Base-by-base conservation (phyloP, 2,888 invertebrate species). In the Pandemis heparana region DNA sequence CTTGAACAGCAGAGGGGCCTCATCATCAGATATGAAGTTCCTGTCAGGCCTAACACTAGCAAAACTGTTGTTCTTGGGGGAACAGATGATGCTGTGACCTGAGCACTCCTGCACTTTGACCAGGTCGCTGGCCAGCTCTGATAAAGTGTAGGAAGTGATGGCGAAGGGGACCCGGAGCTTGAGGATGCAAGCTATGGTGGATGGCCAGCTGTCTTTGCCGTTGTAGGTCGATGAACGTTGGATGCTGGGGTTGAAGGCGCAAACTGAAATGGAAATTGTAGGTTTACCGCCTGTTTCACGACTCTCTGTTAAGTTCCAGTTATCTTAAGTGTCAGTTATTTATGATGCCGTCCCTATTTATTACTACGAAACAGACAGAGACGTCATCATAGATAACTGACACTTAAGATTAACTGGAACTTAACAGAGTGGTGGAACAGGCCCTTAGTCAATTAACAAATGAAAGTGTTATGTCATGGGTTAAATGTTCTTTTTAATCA, bases 11-110 rank as follows among this genome's bases (percentile, higher is more conserved):
- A 97, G 87, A 0, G 97, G 97, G 63, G 95, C 95, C 62, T 95
- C 95, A 75, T 97, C 96, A 80, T 97, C 97, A 7, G 96, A 96
- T 14, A 97, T 96, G 77, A 97, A 97, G 82, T 97, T 97, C 64
- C 97, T 95, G 78, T 97, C 96, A 0, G 97, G 97, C 76, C 96
- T 95, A 0, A 96, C 94, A 60, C 97, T 96, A 0, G 96, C 94
- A 79, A 96, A 97, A 0, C 95, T 95, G 87, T 97, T 97, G 48
- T 88, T 89, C 14, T 91, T 92, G 0, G 96, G 95, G 9, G 95
- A 94, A 0, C 95, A 82, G 9, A 96, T 81, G 0, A 96, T 84
- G 59, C 95, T 92, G 39, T 95, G 83, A 1, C 92, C 91, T 0
- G 95, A 92, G 64, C 92, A 92, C 60, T 93, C 90, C 59, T 95